Evolutionary conservation across 2,797 vertebrate species (phyloP), one percentile per base, ranked within the genome.

Genomic region (Pseudotriccus pelzelni): DNA sequence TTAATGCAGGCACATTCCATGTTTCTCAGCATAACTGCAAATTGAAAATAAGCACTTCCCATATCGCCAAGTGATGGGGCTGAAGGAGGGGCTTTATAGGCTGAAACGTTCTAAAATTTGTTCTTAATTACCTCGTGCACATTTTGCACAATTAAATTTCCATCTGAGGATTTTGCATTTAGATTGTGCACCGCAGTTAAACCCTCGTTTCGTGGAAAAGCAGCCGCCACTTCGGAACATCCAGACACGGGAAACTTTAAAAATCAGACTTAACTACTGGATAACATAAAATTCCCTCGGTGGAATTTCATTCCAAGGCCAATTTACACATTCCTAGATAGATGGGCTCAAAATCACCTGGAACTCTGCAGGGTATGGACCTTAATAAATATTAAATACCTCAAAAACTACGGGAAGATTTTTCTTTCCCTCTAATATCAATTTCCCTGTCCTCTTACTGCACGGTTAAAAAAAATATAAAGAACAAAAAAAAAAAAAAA

Each of bases 341-440:
- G 93, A 96, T 83, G 94, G 94, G 91, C 95, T 97, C 97, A 97
- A 94, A 97, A 97, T 96, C 97, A 96, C 93, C 96, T 97, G 97
- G 64, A 98, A 96, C 86, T 96, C 97, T 93, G 93, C 92, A 88
- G 95, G 95, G 94, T 79, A 84, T 64, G 82, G 94, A 95, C 96
- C 94, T 96, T 95, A 96, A 98, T 98, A 98, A 98, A 98, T 98
- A 98, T 97, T 98, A 98, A 98, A 98, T 97, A 98, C 96, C 95
- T 97, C 91, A 96, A 97, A 97, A 97, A 92, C 93, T 76, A 95
- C 93, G 84, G 75, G 37, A 74, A 85, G 96, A 92, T 97, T 98
- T 97, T 94, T 95, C 91, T 95, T 96, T 64, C 89, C 77, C 96
- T 94, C 86, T 85, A 75, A 83, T 91, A 97, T 97, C 98, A 97